Evolutionary conservation across 2,797 vertebrate genomes (phyloP), one percentile per base, ranked within the genome.

Genomic region (Neosalanx taihuensis): DNA sequence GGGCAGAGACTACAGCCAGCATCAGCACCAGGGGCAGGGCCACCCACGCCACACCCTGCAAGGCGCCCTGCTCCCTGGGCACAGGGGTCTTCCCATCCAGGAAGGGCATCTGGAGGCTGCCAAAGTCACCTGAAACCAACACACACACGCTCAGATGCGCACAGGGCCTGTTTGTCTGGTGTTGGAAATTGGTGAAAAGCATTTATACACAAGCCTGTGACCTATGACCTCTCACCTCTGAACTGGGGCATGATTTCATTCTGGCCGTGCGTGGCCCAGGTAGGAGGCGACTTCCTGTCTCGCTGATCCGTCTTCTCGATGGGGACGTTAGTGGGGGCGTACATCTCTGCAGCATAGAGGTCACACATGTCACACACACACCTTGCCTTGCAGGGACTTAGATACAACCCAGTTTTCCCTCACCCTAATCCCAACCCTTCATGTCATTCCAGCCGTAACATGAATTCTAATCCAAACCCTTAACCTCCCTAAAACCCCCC

Each of bases 231-330:
- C 81, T 88, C 69, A 94, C 95, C 94, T 93, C 92, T 92, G 70
- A 94, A 94, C 76, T 93, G 90, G 53, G 94, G 93, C 81, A 93
- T 84, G 67, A 95, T 93, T 73, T 95, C 94, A 61, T 95, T 96
- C 81, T 95, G 94, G 72, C 92, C 93, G 0, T 90, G 90, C 7
- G 94, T 95, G 67, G 95, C 92, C 94, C 95, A 92, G 76, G 90
- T 71, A 5, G 92, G 91, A 57, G 81, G 83, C 73, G 91, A 89
- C n/a, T 92, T 91, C 51, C 73, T 67, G 68, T 93, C 89, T 56
- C 73, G 90, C 70, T 88, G 92, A 82, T 95, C 94, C 31, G 94
- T 94, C 85, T 96, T 96, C 87, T 96, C 95, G 69, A 96, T 96
- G 53, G 95, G 95, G n/a, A 96, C 81, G 35, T 96, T 96, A 33